These are phyloP conservation scores for Scartelaos histophorus DNA, from an alignment of 2,113 vertebrate species.

Conservation along the genomic window DNA sequence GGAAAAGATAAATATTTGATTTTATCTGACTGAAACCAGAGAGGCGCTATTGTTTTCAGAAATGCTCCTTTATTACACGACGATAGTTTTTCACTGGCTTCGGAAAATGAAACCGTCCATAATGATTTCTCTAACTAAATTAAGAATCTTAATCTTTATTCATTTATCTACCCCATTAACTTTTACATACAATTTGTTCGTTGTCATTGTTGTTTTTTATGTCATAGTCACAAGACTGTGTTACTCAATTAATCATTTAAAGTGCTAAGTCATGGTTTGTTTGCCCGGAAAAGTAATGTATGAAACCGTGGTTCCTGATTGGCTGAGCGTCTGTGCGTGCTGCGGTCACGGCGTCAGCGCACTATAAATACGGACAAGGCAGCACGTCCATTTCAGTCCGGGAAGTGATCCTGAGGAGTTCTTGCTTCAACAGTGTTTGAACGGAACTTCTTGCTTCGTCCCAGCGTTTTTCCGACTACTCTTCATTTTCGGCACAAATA, in stretches of 20 bases:
- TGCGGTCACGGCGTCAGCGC: not conserved
- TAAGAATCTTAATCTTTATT: not conserved
- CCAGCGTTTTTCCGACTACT: rapidly evolving
- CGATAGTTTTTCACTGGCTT: no score
- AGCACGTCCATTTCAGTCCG: not conserved
- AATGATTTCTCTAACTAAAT: no score
- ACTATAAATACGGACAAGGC: conserved; percentile 33
- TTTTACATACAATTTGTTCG: not conserved
- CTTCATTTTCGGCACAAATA: not conserved
- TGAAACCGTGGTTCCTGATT: conserved; percentile 25
- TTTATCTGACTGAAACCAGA: no score
- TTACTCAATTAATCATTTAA: not conserved
- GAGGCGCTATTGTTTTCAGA: no score
- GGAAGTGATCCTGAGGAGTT: conserved; percentile 36
- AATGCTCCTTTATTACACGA: no score
- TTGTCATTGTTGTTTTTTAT: not conserved
- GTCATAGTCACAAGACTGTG: not conserved
- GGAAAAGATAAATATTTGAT: no score
- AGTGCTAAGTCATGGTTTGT: not conserved
- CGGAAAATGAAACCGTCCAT: no score
- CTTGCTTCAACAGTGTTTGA: conserved; percentile 90
- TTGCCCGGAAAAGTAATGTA: rapidly evolving
- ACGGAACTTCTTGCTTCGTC: conserved; percentile 71
- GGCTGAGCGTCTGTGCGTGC: not conserved
- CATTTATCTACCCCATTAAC: not conserved